Evolutionary conservation across 2,113 vertebrate genomes (phyloP).

Genomic region (Pterophyllum scalare): DNA sequence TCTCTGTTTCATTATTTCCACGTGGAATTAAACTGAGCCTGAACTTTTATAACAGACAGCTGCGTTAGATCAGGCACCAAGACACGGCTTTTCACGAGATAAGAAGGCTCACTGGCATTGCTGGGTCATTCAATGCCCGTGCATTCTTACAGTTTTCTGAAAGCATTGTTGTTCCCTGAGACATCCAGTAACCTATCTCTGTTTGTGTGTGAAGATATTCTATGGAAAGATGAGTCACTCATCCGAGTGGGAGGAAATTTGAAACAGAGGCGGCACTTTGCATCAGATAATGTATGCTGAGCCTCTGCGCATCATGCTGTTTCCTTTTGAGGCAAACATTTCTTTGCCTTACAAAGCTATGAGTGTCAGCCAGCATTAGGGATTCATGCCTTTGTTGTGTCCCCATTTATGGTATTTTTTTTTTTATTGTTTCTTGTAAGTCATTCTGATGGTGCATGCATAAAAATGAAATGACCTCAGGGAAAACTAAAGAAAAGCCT

Average conservation of each 20-base stretch:
- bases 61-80: background rate
- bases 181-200: constrained; percentile 19
- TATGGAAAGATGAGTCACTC: constrained; percentile 36
- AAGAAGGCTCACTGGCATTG: background rate
- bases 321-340: background rate
- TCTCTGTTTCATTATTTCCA: background rate
- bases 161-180: constrained; percentile 28
- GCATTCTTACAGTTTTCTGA: background rate
- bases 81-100: constrained; percentile 10
- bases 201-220: background rate
- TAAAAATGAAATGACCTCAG: background rate
- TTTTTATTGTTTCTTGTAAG: background rate
- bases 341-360: background rate
- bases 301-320: background rate
- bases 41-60: background rate
- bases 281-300: constrained; percentile 4
- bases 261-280: constrained; percentile 14
- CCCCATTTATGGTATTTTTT: background rate
- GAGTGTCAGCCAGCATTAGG: background rate
- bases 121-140: background rate
- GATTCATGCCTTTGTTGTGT: background rate
- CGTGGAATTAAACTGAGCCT: background rate
- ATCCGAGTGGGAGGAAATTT: constrained; percentile 40
- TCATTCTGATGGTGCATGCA: background rate
- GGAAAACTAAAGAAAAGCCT: background rate